phyloP scores from a whole-genome alignment of 2,113 vertebrate species.

The Salvelinus namaycush region DNA sequence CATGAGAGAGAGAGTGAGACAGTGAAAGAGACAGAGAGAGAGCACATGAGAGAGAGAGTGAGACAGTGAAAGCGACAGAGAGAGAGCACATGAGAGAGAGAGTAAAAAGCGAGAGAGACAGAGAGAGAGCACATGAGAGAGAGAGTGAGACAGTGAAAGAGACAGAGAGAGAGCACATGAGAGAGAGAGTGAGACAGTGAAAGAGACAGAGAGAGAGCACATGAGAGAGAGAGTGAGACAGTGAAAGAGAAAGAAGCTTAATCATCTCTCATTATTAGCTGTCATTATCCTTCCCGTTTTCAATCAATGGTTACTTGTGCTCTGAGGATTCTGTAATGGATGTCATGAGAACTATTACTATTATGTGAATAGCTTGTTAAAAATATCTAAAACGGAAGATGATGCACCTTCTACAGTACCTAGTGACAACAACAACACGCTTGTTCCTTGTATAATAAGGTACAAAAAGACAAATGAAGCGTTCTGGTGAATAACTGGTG shows the following conservation, averaged over 20 bases:
- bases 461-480: too few relatives aligned
- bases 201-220: background rate
- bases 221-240: background rate
- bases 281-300: slow-evolving; percentile 71
- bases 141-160: background rate
- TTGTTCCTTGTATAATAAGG: too few relatives aligned
- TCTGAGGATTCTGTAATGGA: slow-evolving; percentile 57
- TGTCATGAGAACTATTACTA: slow-evolving; percentile 60
- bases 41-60: background rate
- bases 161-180: background rate
- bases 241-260: slow-evolving; percentile 45
- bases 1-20: background rate
- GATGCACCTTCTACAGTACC: too few relatives aligned
- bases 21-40: background rate
- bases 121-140: background rate
- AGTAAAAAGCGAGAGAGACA: background rate
- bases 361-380: too few relatives aligned
- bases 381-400: too few relatives aligned
- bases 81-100: too few relatives aligned
- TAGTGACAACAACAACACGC: too few relatives aligned
- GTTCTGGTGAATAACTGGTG: too few relatives aligned
- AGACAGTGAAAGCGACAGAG: slow-evolving; percentile 20
- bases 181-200: background rate
- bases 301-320: slow-evolving; percentile 72
- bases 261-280: slow-evolving; percentile 62